phyloP scores from a whole-genome alignment of 2,113 vertebrate species.

The Malaclemys terrapin region DNA sequence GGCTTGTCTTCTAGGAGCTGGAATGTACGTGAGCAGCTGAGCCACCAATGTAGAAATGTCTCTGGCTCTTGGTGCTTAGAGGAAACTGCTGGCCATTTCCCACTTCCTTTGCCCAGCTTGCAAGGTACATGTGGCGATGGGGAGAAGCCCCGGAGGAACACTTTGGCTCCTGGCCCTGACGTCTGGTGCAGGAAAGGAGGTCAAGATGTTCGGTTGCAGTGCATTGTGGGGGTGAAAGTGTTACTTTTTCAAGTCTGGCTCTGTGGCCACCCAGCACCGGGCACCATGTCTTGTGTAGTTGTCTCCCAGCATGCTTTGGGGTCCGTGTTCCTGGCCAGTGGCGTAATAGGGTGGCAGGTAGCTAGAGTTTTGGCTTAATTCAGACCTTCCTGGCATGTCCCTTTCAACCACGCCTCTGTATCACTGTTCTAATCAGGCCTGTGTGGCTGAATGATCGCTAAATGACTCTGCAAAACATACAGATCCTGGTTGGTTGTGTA shows the following conservation, averaged over 20 bases:
- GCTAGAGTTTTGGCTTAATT: not conserved
- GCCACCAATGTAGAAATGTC: rapidly evolving
- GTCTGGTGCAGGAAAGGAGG: no score
- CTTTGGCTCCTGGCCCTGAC: not conserved
- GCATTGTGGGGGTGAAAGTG: not conserved
- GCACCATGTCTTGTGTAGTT: not conserved
- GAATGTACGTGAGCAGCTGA: not conserved
- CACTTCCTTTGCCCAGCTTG: not conserved
- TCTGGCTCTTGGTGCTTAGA: not conserved
- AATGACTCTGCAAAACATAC: not conserved
- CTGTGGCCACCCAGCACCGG: not conserved
- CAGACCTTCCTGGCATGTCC: not conserved
- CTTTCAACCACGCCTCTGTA: not conserved
- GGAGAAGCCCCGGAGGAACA: not conserved
- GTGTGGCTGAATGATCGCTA: not conserved
- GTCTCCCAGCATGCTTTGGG: not conserved
- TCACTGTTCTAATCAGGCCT: not conserved
- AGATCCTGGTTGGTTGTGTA: rapidly evolving
- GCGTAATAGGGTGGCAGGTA: not conserved
- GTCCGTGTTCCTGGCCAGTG: not conserved
- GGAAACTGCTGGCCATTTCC: not conserved
- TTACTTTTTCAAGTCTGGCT: not conserved
- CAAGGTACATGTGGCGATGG: no score
- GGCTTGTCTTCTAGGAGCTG: not conserved
- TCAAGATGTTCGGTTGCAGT: not conserved